Conservation (phyloP, 2,888 invertebrate species). For the Chrysodeixis includens region DNA sequence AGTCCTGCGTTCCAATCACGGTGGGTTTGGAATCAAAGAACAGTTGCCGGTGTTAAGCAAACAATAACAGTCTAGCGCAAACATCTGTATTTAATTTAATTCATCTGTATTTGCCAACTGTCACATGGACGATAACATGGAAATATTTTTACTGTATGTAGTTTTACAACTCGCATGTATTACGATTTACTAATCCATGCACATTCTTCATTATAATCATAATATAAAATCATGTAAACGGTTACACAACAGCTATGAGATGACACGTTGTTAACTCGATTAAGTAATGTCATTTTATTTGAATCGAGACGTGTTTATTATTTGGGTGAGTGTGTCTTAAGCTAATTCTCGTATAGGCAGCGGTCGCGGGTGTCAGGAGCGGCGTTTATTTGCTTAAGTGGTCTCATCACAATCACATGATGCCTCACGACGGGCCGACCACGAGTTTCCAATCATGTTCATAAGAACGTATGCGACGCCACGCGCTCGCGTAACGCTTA, state of each 20-base stretch:
- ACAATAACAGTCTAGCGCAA: background rate
- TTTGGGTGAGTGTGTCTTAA: conserved; percentile 69
- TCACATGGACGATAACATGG: conserved; percentile 31
- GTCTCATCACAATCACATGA: conserved; percentile 87
- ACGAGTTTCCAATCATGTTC: conserved; percentile 82
- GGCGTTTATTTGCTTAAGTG: conserved; percentile 87
- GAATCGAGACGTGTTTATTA: conserved; percentile 32
- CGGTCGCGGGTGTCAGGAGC: conserved; percentile 61
- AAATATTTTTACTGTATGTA: conserved; percentile 25
- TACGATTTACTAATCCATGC: conserved; percentile 18
- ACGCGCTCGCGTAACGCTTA: conserved; percentile 69
- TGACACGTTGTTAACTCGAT: conserved; percentile 14
- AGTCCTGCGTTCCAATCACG: background rate
- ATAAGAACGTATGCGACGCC: conserved; percentile 64
- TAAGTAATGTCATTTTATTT: conserved; percentile 35
- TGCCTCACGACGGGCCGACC: conserved; percentile 80
- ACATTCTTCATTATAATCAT: conserved; percentile 12
- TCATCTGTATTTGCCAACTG: conserved; percentile 24
- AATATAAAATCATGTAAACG: conserved; percentile 20
- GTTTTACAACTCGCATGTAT: conserved; percentile 17
- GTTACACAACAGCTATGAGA: conserved; percentile 9
- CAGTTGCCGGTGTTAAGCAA: background rate
- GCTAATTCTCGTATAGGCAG: conserved; percentile 70
- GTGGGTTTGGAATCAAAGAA: background rate
- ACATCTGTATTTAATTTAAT: conserved; percentile 24